phyloP scores from a whole-genome alignment of 1,140 invertebrate genomes.

The Bombus impatiens region DNA sequence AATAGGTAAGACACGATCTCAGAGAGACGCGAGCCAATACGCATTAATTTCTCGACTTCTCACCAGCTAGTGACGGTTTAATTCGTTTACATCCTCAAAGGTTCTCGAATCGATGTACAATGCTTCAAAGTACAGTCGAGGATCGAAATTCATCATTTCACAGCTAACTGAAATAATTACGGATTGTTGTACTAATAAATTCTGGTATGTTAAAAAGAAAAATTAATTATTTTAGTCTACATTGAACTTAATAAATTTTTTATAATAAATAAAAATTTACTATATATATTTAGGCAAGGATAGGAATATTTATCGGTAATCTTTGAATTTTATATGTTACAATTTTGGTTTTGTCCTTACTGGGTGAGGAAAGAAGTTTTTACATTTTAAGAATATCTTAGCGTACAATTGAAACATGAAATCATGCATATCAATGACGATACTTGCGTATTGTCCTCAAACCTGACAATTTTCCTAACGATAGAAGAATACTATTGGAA shows the following conservation, averaged over 20 bases:
- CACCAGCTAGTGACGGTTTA: background rate
- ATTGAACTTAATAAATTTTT: too few species aligned
- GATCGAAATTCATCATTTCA: background rate
- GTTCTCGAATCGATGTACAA: background rate
- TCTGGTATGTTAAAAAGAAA: background rate
- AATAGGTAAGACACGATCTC: background rate
- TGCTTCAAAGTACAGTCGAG: background rate
- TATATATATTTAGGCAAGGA: background rate
- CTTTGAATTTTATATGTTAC: too few species aligned
- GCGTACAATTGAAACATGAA: background rate
- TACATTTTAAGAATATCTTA: background rate
- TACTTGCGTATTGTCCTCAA: too few species aligned
- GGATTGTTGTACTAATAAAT: background rate
- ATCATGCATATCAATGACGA: too few species aligned
- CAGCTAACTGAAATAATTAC: background rate
- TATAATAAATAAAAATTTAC: too few species aligned
- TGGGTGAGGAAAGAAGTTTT: too few species aligned
- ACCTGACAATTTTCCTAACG: too few species aligned
- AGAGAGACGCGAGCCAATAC: constrained; percentile 8
- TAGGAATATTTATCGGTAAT: background rate
- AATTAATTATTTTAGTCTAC: too few species aligned
- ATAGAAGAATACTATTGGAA: background rate
- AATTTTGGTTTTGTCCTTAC: background rate
- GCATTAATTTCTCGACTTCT: constrained; percentile 13
- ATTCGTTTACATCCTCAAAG: background rate